Base-by-base conservation (phyloP, 2,888 invertebrate species). In the Lochmaea crataegi region DNA sequence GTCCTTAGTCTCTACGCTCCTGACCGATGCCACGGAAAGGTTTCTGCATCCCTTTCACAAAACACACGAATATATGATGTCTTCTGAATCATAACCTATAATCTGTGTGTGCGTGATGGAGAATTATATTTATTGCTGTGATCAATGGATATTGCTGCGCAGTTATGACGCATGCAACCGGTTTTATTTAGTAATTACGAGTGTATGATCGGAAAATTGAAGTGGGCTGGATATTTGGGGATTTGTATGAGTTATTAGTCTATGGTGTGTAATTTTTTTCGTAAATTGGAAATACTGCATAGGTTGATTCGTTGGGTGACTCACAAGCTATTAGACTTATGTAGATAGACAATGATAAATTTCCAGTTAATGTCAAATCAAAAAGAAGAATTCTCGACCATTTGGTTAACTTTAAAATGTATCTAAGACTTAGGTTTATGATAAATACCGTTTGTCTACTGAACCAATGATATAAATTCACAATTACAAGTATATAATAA, bases 61-160 rank as follows among this genome's bases (percentile, higher is more conserved):
- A 58, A 82, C 82, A 83, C 81, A 83, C 80, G 82, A 82, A 82
- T 83, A 82, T 83, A 82, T 82, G 82, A 83, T 83, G 81, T 82
- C 75, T 80, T 80, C 82, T 83, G 83, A 83, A 84, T 83, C 83
- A 82, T 84, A 83, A 83, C 82, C 80, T 80, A 60, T 69, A 63
- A 69, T 63, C 51, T 63, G 10, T 48, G 80, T 79, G 82, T 81
- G 82, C 83, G 81, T 82, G 82, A 83, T 83, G 81, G 78, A 81
- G 82, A 84, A 83, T 83, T 84, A 83, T 82, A 81, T 83, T 82
- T 83, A 83, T 81, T 81, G 78, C 75, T 72, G 70, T 68, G 73
- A 75, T 32, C 63, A 69, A 75, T 67, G 68, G 76, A 75, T 76
- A 76, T 74, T 65, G 69, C 73, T 65, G 60, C 45, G 57, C 57